Conservation (phyloP, 2,113 vertebrate genomes). For the Drymodes brunneopygia region DNA sequence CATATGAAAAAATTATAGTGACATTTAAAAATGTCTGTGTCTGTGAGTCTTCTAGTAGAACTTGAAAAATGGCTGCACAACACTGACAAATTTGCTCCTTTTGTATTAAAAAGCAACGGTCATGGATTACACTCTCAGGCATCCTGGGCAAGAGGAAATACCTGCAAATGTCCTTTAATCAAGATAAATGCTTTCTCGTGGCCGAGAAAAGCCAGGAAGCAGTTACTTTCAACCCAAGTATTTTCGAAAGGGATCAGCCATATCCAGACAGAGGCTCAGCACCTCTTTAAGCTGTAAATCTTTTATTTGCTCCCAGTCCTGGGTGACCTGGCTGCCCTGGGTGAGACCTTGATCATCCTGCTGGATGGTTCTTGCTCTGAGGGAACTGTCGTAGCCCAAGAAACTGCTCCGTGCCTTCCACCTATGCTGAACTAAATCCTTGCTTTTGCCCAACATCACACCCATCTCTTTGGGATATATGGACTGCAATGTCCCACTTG, state of each 20-base stretch:
- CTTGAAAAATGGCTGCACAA: slow-evolving; percentile 22
- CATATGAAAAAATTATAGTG: slow-evolving; percentile 1
- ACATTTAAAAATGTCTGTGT: neutral
- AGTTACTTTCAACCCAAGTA: neutral
- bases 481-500: neutral
- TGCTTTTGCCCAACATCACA: neutral
- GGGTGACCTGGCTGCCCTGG: rapidly evolving
- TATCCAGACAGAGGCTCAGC: neutral
- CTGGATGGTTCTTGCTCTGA: neutral
- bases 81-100: slow-evolving; percentile 12
- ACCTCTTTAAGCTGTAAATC: neutral
- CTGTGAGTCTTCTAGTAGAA: neutral
- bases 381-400: neutral
- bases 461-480: neutral
- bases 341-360: neutral
- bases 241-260: neutral
- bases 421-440: neutral
- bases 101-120: neutral
- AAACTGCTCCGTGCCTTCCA: neutral
- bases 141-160: neutral
- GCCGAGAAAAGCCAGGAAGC: neutral
- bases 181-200: neutral
- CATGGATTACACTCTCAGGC: neutral
- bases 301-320: neutral
- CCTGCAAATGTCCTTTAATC: neutral